phyloP scores from a whole-genome alignment of 2,888 invertebrate species.

The Clusia tigrina region DNA sequence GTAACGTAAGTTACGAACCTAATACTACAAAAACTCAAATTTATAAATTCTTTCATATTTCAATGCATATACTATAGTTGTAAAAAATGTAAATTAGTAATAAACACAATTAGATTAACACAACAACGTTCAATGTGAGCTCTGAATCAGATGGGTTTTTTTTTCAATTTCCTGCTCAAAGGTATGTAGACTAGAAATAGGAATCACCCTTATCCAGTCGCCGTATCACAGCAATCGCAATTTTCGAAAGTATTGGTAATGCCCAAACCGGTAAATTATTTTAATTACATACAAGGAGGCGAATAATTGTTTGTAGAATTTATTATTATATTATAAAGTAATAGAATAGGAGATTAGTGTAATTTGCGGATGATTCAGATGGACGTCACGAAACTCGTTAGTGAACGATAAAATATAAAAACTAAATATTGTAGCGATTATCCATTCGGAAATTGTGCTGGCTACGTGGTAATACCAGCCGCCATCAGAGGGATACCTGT shows the following conservation, averaged over 20 bases:
- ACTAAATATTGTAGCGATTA: conserved; percentile 70
- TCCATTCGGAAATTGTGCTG: conserved; percentile 74
- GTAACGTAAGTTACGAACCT: neutral
- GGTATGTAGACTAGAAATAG: neutral
- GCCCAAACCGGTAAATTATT: neutral
- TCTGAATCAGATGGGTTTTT: neutral
- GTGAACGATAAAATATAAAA: conserved; percentile 72
- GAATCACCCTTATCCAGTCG: neutral
- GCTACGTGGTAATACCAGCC: conserved; percentile 73
- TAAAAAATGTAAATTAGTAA: neutral
- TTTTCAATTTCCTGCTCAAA: neutral
- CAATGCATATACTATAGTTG: neutral
- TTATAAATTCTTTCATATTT: neutral
- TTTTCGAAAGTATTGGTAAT: neutral
- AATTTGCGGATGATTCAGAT: conserved; percentile 66
- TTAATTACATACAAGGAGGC: neutral
- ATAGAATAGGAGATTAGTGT: conserved; percentile 53
- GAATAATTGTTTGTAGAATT: too few species aligned
- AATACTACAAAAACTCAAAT: neutral
- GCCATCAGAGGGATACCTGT: conserved; percentile 68
- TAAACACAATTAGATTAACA: neutral
- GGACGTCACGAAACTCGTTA: conserved; percentile 71
- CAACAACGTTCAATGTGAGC: neutral
- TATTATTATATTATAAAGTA: conserved; percentile 41
- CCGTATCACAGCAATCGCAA: neutral